Base-by-base conservation (phyloP, 2,797 vertebrate species). In the Artibeus lituratus region DNA sequence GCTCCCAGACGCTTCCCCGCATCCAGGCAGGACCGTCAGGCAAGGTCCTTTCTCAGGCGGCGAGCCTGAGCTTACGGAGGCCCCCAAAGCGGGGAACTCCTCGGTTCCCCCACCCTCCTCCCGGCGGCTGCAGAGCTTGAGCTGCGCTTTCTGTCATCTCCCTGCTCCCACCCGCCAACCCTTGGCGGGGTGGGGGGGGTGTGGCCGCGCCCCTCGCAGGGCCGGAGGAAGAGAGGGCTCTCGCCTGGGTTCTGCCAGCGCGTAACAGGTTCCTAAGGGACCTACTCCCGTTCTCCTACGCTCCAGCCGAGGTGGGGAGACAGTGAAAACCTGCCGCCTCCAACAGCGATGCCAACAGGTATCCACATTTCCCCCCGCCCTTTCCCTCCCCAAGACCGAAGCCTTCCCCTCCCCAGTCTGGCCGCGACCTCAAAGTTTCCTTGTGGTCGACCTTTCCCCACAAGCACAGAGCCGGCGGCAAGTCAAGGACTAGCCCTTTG, bases 261-360 rank as follows among this genome's bases (percentile, higher is more conserved):
- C 22, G 73, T 97, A 96, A 96, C 92, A 94, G 96, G 97, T 97
- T 96, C 91, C 2, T 24, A 32, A 53, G 74, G 83, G 35, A 94
- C 57, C 88, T 9, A 22, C 70, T 73, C 19, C 10, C 0, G 21
- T 39, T 76, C 70, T 94, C 39, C 76, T n/a, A 8, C 51, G 84
- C 37, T 78, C 51, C 44, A 70, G 69, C 62, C n/a, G 12, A 86
- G 87, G 29, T 78, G 67, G 39, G 74, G 35, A 87, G 84, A 44
- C 47, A 11, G 65, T n/a, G 78, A 62, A 85, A 92, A 47, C 29
- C 51, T 67, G 70, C 82, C 14, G 10, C 82, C 21, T 22, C 76
- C 91, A 78, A 21, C 32, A 53, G 93, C 6, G 47, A 84, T 97
- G 97, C 98, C 98, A 98, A 98, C 98, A 98, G 98, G 98, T 98